Percentiles rank a stretch among this genome's conserved stretches.
phyloP scores from a whole-genome alignment of 2,797 vertebrate genomes.

The Siniperca obscura region DNA sequence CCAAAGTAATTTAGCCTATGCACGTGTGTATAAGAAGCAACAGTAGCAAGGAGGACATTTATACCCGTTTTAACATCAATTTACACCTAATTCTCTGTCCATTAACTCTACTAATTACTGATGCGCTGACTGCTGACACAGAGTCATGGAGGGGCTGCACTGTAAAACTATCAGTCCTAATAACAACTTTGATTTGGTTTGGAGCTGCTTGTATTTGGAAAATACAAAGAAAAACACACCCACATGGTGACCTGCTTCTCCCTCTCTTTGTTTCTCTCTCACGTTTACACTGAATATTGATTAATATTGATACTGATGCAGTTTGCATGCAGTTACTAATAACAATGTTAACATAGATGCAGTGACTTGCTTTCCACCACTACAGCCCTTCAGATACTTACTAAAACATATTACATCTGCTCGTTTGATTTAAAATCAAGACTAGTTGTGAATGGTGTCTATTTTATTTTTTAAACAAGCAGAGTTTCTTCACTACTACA shows the following conservation, averaged over 20 bases:
- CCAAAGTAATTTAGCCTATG: not conserved
- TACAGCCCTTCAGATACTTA: not conserved
- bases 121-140: not conserved
- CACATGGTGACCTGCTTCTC: conserved; percentile 2
- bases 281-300: not conserved
- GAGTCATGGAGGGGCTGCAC: not conserved
- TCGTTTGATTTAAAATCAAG: not conserved
- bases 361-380: not conserved
- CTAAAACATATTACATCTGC: too few relatives aligned
- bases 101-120: not conserved
- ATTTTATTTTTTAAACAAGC: not conserved
- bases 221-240: not conserved
- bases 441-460: too few relatives aligned
- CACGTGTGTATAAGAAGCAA: not conserved
- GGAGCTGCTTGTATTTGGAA: not conserved
- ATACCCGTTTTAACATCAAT: not conserved
- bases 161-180: not conserved
- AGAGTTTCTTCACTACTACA: not conserved
- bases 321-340: too few relatives aligned
- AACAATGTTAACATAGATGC: too few relatives aligned
- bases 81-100: not conserved
- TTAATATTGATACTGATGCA: not conserved
- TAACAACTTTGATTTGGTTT: not conserved
- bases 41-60: not conserved
- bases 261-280: not conserved